A percentile compares a stretch with the other conserved stretches of the same genome.
phyloP scores from a whole-genome alignment of 1,140 invertebrate species.

The Coptotermes formosanus region DNA sequence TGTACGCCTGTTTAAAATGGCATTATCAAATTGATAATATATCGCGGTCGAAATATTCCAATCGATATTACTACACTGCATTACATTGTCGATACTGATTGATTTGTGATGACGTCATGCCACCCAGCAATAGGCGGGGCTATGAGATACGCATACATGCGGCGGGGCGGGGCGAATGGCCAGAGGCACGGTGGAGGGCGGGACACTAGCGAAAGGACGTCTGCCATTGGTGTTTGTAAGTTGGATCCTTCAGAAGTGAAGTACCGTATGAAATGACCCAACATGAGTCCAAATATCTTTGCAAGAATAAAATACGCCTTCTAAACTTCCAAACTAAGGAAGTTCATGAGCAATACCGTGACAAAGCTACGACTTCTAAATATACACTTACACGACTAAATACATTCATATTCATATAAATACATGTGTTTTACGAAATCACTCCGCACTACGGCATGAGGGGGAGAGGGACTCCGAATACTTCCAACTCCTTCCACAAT shows the following conservation, averaged over 20 bases:
- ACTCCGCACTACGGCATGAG: too few relatives aligned
- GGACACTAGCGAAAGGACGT: neutral
- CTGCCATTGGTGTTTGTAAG: neutral
- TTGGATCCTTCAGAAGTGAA: neutral
- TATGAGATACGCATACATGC: neutral
- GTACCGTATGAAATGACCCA: neutral
- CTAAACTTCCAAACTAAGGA: neutral
- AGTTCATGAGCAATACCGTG: neutral
- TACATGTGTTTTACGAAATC: too few relatives aligned
- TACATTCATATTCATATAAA: too few relatives aligned
- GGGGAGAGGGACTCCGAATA: too few relatives aligned
- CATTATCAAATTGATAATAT: neutral
- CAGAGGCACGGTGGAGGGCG: neutral
- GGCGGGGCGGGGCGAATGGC: neutral
- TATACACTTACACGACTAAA: too few relatives aligned
- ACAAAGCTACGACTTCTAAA: too few relatives aligned
- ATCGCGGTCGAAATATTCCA: neutral
- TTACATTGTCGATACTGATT: constrained; percentile 1
- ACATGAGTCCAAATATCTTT: neutral
- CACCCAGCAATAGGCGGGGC: neutral
- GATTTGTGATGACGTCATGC: neutral
- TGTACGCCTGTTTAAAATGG: too few relatives aligned
- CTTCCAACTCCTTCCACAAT: too few relatives aligned
- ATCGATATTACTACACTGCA: neutral
- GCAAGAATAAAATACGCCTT: neutral